Conservation (phyloP, 1,140 invertebrate genomes). For the Drosophila seguyi region DNA sequence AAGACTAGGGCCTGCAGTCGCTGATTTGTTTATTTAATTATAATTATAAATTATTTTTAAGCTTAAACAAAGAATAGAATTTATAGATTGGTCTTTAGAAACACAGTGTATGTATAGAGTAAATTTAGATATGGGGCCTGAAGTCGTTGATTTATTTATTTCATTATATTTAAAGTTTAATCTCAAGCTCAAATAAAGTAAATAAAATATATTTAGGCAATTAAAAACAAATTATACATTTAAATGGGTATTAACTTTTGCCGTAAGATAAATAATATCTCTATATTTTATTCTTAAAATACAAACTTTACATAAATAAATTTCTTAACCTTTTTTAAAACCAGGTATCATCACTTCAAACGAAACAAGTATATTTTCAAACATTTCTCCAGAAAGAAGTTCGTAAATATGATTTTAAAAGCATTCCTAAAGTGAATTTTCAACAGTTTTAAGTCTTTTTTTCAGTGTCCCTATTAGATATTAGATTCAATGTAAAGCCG, state of each 20-base stretch:
- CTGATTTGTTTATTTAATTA: not conserved
- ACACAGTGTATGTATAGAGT: too few relatives aligned
- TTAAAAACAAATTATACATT: not conserved
- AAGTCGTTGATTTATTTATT: not conserved
- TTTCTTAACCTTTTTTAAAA: not conserved
- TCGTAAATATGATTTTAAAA: rapidly evolving
- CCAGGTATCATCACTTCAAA: too few relatives aligned
- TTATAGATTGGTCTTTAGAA: not conserved
- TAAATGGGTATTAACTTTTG: not conserved
- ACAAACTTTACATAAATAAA: too few relatives aligned
- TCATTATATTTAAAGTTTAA: not conserved
- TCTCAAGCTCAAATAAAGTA: not conserved
- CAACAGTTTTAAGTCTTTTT: not conserved
- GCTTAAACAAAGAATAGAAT: not conserved
- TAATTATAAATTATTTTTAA: not conserved
- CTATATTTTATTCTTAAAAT: too few relatives aligned
- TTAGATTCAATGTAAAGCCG: not conserved
- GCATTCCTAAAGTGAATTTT: not conserved
- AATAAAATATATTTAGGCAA: not conserved
- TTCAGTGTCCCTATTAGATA: not conserved
- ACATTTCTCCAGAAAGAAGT: not conserved
- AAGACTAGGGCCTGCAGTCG: not conserved
- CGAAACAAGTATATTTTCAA: not conserved
- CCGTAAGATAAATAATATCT: not conserved
- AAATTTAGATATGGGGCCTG: not conserved